These are phyloP conservation scores for Drosophila sp. DNA, from an alignment of 1,140 invertebrate species.

Conservation along the genomic window DNA sequence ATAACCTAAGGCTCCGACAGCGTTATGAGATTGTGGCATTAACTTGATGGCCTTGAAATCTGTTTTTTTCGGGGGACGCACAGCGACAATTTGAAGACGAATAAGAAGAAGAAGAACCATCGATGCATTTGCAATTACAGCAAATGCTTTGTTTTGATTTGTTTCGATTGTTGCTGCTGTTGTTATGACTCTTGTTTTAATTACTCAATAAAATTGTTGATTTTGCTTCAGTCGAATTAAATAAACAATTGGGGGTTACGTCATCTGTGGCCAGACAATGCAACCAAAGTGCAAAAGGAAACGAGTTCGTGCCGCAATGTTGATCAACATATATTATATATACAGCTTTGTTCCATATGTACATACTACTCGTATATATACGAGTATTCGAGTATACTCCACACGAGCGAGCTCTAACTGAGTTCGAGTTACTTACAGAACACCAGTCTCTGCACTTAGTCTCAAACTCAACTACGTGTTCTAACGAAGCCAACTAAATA, in stretches of 20 bases:
- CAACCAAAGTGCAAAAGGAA: conserved; percentile 25
- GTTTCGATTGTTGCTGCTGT: background rate
- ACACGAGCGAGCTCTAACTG: background rate
- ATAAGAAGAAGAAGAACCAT: background rate
- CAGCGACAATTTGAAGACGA: background rate
- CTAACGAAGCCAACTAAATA: background rate
- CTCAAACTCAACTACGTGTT: conserved; percentile 30
- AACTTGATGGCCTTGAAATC: conserved; percentile 12
- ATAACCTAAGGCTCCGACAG: conserved; percentile 15
- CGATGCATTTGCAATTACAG: conserved; percentile 1
- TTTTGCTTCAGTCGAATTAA: conserved; percentile 19
- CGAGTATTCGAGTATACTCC: background rate
- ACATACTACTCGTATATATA: background rate
- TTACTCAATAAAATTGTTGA: conserved; percentile 12
- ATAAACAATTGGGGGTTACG: conserved; percentile 33
- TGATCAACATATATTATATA: conserved; percentile 26
- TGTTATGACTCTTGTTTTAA: conserved; percentile 1
- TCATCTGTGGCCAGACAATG: conserved; percentile 12
- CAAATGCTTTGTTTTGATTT: conserved; percentile 12
- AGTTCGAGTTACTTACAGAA: background rate
- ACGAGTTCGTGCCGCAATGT: conserved; percentile 40
- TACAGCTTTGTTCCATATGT: too few species aligned
- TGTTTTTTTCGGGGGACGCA: conserved; percentile 8
- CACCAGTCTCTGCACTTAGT: conserved; percentile 23
- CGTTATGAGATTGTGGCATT: conserved; percentile 12